Base-by-base conservation (phyloP, 1,140 invertebrate species). In the Ceratitis capitata region DNA sequence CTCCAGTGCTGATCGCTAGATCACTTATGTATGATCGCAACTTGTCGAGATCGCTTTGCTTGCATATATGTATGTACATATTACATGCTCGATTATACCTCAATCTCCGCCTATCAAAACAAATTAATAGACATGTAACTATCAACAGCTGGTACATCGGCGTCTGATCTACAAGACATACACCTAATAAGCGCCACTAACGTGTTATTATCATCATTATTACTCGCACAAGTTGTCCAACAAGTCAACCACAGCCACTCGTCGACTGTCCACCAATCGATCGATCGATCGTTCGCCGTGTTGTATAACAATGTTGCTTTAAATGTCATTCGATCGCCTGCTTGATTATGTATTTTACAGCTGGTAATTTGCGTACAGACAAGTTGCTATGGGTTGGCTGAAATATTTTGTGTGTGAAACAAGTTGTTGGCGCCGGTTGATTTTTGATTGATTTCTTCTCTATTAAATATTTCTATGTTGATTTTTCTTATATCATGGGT, bases 91-190 rank as follows among this genome's bases (percentile, higher is more conserved):
- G 5, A 53, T 16, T 53, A 26, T 6, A 61, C 5, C 56, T 5
- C 56, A 16, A 26, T 61, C 26, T 29, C n/a, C 56, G 56, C n/a
- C 23, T 19, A 26, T 61, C n/a, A n/a, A n/a, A n/a, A 69, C 61
- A 69, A 78, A 78, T 26, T 45, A 23, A 78, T 78, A 19, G 69
- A 78, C 14, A 23, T 26, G 5, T 78, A 45, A 32, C 69, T 45
- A 78, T 47, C 42, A n/a, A n/a, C n/a, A n/a, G 35, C 12, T 10
- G 10, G 4, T 12, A 26, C 45, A 78, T 78, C 69, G 39, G 39
- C 69, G 69, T 45, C 42, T 2, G 39, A 78, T 78, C 69, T 23
- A 78, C 69, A 78, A 78, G 69, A 78, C 39, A 78, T 78, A n/a
- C n/a, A n/a, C n/a, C n/a, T n/a, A n/a, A n/a, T n/a, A 19, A 45